These are phyloP conservation scores for Montipora efflorescens DNA, from an alignment of 64 coral and sea anemone genomes.

Conservation along the genomic window DNA sequence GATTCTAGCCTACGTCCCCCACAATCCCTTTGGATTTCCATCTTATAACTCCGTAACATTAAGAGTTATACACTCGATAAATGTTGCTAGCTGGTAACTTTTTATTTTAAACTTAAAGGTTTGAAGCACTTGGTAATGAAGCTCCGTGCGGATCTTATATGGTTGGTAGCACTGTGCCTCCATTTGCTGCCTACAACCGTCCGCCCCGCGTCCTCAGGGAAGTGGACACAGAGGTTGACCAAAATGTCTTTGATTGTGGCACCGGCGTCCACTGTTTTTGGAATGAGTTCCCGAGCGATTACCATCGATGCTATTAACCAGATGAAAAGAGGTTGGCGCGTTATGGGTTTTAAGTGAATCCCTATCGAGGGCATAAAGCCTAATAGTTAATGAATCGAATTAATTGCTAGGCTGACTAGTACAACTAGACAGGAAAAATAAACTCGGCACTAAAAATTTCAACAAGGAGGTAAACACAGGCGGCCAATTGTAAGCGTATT, in stretches of 20 bases:
- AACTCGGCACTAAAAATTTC: background rate
- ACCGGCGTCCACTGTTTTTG: background rate
- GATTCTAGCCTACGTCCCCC: no score
- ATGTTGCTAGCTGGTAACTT: constrained; percentile 4
- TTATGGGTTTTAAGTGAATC: background rate
- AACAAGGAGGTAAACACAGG: background rate
- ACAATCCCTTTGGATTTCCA: background rate
- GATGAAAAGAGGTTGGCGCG: constrained; percentile 36
- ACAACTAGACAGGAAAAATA: background rate
- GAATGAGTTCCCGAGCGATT: constrained; percentile 34
- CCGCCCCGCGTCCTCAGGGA: background rate
- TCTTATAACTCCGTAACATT: constrained; percentile 6
- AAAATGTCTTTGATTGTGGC: constrained; percentile 8
- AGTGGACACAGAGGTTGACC: constrained; percentile 1
- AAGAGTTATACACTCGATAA: background rate
- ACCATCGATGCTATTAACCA: constrained; percentile 36
- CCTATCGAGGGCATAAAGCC: background rate
- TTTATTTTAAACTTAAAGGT: background rate
- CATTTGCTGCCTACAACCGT: background rate
- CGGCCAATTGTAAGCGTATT: background rate
- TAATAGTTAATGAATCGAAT: background rate
- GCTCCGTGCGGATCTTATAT: background rate
- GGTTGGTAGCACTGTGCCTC: background rate
- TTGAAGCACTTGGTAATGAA: constrained; percentile 8
- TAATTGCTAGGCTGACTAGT: background rate